These are phyloP conservation scores for Brachionus rubens DNA, from an alignment of 1,140 invertebrate species.

Conservation along the genomic window DNA sequence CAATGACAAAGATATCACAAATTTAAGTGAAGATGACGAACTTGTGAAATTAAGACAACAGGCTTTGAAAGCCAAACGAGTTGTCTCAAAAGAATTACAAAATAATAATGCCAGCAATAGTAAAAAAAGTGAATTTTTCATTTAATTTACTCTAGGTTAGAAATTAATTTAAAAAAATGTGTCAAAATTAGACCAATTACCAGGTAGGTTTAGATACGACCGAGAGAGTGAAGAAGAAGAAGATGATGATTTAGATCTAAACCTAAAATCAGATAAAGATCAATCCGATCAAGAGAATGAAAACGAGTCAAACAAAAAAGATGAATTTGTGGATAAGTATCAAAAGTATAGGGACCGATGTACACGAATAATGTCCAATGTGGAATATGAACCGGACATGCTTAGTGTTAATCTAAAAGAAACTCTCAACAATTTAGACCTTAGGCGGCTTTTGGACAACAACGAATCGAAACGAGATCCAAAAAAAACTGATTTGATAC, in stretches of 20 bases:
- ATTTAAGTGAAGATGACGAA: slow-evolving; percentile 4
- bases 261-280: neutral
- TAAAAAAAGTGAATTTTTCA: neutral
- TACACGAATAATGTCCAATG: slow-evolving; percentile 22
- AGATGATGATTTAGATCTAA: neutral
- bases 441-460: neutral
- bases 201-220: neutral
- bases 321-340: neutral
- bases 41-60: neutral
- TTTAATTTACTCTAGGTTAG: no score
- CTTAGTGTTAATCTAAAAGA: slow-evolving; percentile 7
- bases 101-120: no score
- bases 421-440: slow-evolving; percentile 4
- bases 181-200: neutral
- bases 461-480: neutral
- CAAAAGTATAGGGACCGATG: slow-evolving; percentile 27
- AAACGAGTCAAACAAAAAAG: neutral
- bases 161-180: no score
- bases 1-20: neutral
- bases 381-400: slow-evolving; percentile 3
- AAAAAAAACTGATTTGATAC: slow-evolving; percentile 16
- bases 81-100: neutral
- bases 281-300: neutral
- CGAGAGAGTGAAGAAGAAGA: neutral
- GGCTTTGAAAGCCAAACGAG: neutral